phyloP scores from a whole-genome alignment of 2,797 vertebrate species.

The Presbytis comata region DNA sequence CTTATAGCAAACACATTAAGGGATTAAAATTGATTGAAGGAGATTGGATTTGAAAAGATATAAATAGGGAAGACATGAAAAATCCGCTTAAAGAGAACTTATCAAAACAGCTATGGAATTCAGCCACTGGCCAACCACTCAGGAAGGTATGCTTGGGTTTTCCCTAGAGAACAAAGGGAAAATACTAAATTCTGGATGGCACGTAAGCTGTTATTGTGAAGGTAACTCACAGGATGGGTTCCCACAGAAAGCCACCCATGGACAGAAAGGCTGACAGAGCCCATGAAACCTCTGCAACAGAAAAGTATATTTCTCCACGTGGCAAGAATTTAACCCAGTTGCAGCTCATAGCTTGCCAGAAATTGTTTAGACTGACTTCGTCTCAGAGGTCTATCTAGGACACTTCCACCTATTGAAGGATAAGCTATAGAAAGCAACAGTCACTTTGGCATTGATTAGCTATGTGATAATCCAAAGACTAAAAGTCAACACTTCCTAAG shows the following conservation, averaged over 20 bases:
- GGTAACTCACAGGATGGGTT: background rate
- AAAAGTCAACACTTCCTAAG: background rate
- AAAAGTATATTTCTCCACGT: background rate
- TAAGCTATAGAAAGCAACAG: background rate
- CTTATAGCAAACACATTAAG: conserved; percentile 78
- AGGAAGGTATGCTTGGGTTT: rapidly evolving
- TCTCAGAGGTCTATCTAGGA: background rate
- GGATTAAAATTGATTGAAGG: conserved; percentile 80
- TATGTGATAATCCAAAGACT: background rate
- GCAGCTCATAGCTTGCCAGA: background rate
- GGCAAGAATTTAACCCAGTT: background rate
- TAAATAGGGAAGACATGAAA: conserved; percentile 54
- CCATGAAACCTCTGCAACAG: background rate
- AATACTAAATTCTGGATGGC: rapidly evolving
- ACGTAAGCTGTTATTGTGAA: background rate
- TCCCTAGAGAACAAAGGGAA: background rate
- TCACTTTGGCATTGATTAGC: too few species aligned
- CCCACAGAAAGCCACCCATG: rapidly evolving
- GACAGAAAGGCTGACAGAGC: background rate
- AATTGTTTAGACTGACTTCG: background rate
- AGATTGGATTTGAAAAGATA: conserved; percentile 78
- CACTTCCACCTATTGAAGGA: background rate
- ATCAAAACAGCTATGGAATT: background rate
- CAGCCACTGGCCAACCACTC: background rate
- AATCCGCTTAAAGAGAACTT: conserved; percentile 39